Percentiles rank a stretch among this genome's conserved stretches.
These are phyloP conservation scores for Gortyna flavago DNA, from an alignment of 2,888 invertebrate genomes.

Conservation along the genomic window DNA sequence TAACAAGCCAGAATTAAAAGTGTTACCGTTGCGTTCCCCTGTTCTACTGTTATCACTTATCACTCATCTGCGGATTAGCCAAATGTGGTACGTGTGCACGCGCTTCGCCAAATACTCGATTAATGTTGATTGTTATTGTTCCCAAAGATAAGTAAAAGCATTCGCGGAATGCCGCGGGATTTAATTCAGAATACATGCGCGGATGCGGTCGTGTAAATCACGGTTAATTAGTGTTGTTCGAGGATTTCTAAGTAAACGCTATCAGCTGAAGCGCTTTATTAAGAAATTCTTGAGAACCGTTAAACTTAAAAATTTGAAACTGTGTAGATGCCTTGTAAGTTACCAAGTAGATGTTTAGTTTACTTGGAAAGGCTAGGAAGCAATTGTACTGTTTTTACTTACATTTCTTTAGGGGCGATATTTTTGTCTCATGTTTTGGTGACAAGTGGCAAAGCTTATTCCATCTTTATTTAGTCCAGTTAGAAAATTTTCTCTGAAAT, in stretches of 20 bases:
- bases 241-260: constrained; percentile 24
- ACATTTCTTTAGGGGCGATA: background rate
- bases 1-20: too few relatives aligned
- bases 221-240: background rate
- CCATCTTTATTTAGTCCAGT: background rate
- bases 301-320: constrained; percentile 14
- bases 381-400: background rate
- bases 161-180: constrained; percentile 38
- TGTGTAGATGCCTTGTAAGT: constrained; percentile 3
- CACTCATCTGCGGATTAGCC: background rate
- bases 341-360: background rate
- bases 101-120: constrained; percentile 19
- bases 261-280: constrained; percentile 12
- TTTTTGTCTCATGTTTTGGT: background rate
- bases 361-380: background rate
- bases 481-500: background rate
- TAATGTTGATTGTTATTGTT: constrained; percentile 31
- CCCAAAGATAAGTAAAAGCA: constrained; percentile 14
- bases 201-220: constrained; percentile 25
- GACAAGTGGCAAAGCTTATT: background rate
- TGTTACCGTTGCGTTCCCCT: background rate
- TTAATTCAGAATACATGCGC: constrained; percentile 37
- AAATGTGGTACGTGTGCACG: background rate
- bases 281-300: constrained; percentile 26
- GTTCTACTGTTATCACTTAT: too few relatives aligned